Evolutionary conservation across 2,113 vertebrate genomes (phyloP).

Genomic region (Muntiacus reevesi): DNA sequence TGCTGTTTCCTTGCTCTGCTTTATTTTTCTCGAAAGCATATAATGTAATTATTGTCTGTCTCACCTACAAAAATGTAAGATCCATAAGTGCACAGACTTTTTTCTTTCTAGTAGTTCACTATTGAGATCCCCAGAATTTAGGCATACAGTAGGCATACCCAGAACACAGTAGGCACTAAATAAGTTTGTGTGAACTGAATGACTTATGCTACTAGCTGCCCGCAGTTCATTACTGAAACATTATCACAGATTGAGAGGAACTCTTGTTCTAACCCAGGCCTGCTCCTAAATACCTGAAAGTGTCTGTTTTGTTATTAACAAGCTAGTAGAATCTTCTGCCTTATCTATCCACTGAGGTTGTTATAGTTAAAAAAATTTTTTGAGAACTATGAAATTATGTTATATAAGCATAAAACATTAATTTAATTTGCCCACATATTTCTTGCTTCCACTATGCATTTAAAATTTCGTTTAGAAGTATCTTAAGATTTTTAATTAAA

Average conservation of each 20-base stretch:
- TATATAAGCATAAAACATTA: background rate
- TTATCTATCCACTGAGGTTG: background rate
- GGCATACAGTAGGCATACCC: background rate
- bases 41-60: background rate
- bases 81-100: background rate
- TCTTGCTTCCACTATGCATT: background rate
- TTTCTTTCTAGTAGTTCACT: background rate
- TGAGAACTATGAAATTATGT: background rate
- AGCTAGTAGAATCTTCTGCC: background rate
- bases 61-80: background rate
- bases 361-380: background rate
- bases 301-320: background rate
- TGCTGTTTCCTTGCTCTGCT: background rate
- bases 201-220: background rate
- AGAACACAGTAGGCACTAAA: background rate
- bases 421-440: background rate
- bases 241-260: background rate
- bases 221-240: background rate
- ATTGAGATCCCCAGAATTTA: background rate
- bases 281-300: background rate
- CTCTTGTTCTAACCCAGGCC: background rate
- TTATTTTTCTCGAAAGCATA: background rate
- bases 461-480: background rate
- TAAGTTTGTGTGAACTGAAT: background rate
- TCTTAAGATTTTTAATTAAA: conserved; percentile 4